Evolutionary conservation across 2,797 vertebrate species (phyloP).

Genomic region (Alca torda): DNA sequence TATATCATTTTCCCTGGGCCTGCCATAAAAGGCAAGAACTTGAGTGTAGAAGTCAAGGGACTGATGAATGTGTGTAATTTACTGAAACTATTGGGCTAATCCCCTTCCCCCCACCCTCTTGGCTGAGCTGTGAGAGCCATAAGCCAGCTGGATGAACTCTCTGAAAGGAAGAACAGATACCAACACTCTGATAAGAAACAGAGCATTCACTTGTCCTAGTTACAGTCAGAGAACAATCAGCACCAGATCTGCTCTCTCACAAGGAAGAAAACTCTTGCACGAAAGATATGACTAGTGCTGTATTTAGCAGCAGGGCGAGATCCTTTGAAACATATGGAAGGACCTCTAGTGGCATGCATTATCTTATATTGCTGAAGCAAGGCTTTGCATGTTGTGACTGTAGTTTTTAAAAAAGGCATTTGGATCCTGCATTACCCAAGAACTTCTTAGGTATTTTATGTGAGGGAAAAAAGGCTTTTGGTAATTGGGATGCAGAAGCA

Average conservation of each 20-base stretch:
- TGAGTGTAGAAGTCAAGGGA: not conserved
- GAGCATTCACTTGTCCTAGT: slow-evolving; percentile 3
- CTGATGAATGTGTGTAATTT: slow-evolving; percentile 42
- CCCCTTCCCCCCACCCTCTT: not conserved
- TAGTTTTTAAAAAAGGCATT: not conserved
- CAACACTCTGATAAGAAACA: slow-evolving; percentile 39
- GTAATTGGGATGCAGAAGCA: not conserved
- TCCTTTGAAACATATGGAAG: not conserved
- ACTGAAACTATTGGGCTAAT: slow-evolving; percentile 24
- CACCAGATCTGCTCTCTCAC: not conserved
- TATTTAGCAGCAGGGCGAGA: not conserved
- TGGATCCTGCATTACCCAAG: not conserved
- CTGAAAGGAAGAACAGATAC: slow-evolving; percentile 13
- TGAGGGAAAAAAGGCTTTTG: not conserved
- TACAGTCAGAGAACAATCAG: not conserved
- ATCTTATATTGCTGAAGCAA: not conserved
- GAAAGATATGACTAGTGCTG: not conserved
- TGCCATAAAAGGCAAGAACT: slow-evolving; percentile 51
- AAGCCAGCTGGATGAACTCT: slow-evolving; percentile 42
- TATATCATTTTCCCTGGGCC: not conserved
- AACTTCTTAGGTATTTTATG: not conserved
- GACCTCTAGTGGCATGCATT: not conserved
- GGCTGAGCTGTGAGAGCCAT: not conserved
- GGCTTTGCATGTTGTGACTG: not conserved
- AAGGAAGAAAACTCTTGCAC: not conserved